phyloP scores from a whole-genome alignment of 2,113 vertebrate genomes.

The Terrapene triunguis region DNA sequence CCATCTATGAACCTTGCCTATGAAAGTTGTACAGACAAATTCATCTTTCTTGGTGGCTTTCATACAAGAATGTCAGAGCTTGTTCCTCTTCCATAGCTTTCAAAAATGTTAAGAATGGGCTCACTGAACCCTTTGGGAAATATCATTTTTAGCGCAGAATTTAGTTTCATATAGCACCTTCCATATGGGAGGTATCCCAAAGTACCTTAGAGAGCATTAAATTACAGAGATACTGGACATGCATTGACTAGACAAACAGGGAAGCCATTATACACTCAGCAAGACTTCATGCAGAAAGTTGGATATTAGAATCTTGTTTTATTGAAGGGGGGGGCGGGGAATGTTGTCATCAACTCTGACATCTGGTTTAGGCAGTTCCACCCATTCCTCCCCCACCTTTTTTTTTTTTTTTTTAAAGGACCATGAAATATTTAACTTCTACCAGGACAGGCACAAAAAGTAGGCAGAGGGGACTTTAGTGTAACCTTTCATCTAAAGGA shows the following conservation, averaged over 20 bases:
- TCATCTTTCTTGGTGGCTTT: neutral
- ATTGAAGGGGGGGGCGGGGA: neutral
- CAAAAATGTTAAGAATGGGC: neutral
- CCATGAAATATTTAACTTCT: neutral
- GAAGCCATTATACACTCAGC: neutral
- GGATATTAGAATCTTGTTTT: neutral
- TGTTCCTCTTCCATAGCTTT: neutral
- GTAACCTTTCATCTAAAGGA: neutral
- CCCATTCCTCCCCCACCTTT: too few species aligned
- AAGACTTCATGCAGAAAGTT: neutral
- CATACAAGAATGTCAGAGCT: neutral
- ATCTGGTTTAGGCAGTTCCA: neutral
- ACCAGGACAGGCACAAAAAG: neutral
- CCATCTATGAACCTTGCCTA: neutral
- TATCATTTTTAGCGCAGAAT: neutral
- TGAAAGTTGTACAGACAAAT: neutral
- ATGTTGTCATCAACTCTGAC: neutral
- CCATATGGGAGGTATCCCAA: neutral
- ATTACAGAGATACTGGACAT: neutral
- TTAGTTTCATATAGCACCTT: neutral
- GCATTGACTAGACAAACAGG: neutral
- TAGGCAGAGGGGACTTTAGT: neutral
- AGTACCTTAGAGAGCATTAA: constrained; percentile 8
- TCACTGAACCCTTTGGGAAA: neutral
- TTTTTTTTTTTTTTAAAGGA: neutral